phyloP scores from a whole-genome alignment of 2,888 invertebrate species.

The Eupithecia exiguata region DNA sequence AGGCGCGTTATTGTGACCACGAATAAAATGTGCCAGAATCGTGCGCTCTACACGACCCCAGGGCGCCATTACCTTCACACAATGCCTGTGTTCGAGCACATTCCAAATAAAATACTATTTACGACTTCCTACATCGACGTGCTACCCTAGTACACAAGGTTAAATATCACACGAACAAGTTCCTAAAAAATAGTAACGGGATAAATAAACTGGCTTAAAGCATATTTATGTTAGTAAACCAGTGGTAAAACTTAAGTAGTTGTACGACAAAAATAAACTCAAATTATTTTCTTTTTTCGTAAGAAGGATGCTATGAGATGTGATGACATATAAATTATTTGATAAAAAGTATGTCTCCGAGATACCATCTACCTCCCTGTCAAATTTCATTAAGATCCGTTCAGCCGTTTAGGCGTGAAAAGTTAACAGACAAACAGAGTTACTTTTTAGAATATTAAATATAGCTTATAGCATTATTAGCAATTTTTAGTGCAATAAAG shows the following conservation, averaged over 20 bases:
- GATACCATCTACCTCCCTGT: no score
- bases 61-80: conserved; percentile 66
- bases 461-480: no score
- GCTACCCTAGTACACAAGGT: conserved; percentile 49
- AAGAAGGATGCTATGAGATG: no score
- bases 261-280: neutral
- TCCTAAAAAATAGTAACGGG: neutral
- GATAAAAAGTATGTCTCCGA: no score
- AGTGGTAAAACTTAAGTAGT: no score
- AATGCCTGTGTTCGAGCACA: conserved; percentile 63
- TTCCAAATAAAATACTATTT: conserved; percentile 74
- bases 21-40: conserved; percentile 62
- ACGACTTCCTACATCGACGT: conserved; percentile 60
- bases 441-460: no score
- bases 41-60: conserved; percentile 61
- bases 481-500: no score
- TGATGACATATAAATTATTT: no score
- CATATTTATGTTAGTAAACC: no score
- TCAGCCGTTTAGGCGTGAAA: no score
- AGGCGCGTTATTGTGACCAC: conserved; percentile 46
- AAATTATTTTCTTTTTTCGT: neutral
- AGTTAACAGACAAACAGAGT: no score
- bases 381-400: no score
- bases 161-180: conserved; percentile 25
- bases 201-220: neutral